Conservation (phyloP, 1,140 invertebrate species). For the Pachyrhynchus sulphureomaculatus region DNA sequence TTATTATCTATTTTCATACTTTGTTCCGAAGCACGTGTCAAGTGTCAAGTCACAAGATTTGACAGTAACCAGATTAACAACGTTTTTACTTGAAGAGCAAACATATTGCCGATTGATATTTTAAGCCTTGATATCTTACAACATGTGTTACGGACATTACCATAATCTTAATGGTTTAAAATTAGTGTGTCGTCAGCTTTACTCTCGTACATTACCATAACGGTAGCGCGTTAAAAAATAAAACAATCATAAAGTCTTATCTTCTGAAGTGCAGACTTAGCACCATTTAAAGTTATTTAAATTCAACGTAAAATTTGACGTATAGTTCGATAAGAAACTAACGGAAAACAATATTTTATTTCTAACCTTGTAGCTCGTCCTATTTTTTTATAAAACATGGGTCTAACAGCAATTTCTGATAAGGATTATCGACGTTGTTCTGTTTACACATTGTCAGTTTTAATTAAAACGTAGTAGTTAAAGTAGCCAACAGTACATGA, state of each 20-base stretch:
- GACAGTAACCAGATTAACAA: constrained; percentile 10
- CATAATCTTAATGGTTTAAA: constrained; percentile 29
- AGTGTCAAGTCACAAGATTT: not conserved
- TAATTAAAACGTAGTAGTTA: too few relatives aligned
- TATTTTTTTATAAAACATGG: too few relatives aligned
- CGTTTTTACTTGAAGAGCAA: constrained; percentile 9
- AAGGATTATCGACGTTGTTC: too few relatives aligned
- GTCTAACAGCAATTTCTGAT: too few relatives aligned
- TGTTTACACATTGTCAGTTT: too few relatives aligned
- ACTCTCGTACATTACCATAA: constrained; percentile 7
- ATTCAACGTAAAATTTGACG: too few relatives aligned
- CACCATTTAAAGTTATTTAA: not conserved
- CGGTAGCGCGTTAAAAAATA: constrained; percentile 11
- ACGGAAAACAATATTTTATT: too few relatives aligned
- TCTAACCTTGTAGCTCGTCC: too few relatives aligned
- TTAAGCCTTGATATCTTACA: constrained; percentile 8
- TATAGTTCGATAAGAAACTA: too few relatives aligned
- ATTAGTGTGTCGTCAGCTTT: constrained; percentile 23
- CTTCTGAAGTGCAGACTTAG: constrained; percentile 2
- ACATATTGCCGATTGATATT: constrained; percentile 20
- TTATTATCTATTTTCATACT: constrained; percentile 3
- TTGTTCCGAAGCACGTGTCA: not conserved
- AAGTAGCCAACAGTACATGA: too few relatives aligned
- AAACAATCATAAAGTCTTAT: constrained; percentile 16
- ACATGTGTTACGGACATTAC: constrained; percentile 23